Evolutionary conservation across 2,113 vertebrate genomes (phyloP).

Genomic region (Carettochelys insculpta): DNA sequence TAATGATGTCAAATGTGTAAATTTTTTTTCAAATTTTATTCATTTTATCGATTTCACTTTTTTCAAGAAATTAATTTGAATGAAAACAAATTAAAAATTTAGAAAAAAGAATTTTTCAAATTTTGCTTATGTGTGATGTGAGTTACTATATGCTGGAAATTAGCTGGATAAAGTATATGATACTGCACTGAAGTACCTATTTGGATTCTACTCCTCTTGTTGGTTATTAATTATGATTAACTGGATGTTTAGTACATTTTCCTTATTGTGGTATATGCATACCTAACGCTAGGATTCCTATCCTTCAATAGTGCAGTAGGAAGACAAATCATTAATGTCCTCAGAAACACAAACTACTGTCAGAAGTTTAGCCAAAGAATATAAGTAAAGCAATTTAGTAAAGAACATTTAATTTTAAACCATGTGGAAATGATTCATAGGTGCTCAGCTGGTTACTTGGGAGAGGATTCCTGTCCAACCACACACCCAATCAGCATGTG

Average conservation of each 20-base stretch:
- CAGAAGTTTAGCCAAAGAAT: background rate
- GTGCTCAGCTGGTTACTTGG: background rate
- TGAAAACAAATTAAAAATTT: background rate
- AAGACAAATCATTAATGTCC: background rate
- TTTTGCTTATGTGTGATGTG: background rate
- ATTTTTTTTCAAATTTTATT: background rate
- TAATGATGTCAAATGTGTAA: background rate
- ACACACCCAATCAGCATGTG: background rate
- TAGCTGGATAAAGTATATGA: background rate
- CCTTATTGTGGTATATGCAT: background rate
- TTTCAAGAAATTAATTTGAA: background rate
- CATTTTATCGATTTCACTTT: background rate
- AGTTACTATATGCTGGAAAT: background rate
- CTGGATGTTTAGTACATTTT: background rate
- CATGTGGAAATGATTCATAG: conserved; percentile 25
- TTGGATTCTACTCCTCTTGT: background rate
- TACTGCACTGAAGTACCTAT: background rate
- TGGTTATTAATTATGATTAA: background rate
- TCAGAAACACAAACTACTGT: background rate
- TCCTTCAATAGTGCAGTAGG: background rate
- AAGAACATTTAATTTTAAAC: background rate
- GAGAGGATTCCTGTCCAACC: background rate
- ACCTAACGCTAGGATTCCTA: background rate
- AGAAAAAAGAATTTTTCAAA: background rate
- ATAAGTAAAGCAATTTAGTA: background rate